Evolutionary conservation across 2,888 invertebrate genomes (phyloP), one percentile per base, ranked within the genome.

Genomic region (Hermodice carunculata): DNA sequence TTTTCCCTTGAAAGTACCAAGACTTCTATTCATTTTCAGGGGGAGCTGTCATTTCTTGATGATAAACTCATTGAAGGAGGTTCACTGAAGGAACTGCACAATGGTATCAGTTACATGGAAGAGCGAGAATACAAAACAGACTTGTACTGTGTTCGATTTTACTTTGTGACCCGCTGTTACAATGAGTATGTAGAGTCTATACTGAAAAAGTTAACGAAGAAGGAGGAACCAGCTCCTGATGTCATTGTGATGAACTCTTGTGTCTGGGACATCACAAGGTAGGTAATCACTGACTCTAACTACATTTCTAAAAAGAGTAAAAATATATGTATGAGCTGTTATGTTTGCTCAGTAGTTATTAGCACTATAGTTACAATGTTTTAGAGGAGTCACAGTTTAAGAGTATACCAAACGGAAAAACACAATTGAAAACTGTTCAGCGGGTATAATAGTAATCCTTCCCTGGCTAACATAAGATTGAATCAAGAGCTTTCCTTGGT

Each of bases 191-290:
- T 88, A 34, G 81, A 85, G 65, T 76, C 78, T 2, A 79, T 86
- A 5, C 70, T 88, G 49, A 57, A 67, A 3, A 81, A 84, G 34
- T 71, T 87, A 19, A 66, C 73, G 51, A 48, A 75, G 3, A 78
- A 79, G 17, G 28, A 34, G 17, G n/a, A 61, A n/a, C 88, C 88
- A 3, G 8, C 56, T 17, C 88, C 88, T 3, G 87, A 88, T 78
- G 79, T 88, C 0, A 76, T 89, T n/a, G 77, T 88, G 11, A 85
- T 88, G 79, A 87, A 87, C 71, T 87, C 87, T 31, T 87, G 87
- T 64, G 76, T 88, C 0, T 89, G 89, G 89, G 89, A 89, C 69
- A 79, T 87, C 3, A 82, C 83, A 48, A 82, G 86, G 86, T 86
- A 64, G 57, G 51, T n/a, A n/a, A n/a, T n/a, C n/a, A n/a, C n/a